Base-by-base conservation (phyloP, 2,888 invertebrate species). In the Mechanitis messenoides region DNA sequence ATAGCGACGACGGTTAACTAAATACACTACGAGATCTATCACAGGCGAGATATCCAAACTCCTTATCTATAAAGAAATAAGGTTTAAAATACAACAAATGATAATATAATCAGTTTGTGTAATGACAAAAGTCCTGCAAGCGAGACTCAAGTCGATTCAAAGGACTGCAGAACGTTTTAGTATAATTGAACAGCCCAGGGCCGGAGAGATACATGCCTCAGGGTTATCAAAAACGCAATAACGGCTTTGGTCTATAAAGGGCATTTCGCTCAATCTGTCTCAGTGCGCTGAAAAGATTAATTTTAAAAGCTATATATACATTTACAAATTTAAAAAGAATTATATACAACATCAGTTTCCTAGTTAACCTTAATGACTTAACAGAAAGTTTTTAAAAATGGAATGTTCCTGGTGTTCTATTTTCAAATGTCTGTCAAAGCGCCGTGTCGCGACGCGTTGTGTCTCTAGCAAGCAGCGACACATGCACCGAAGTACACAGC, bases 351-450 rank as follows among this genome's bases (percentile, higher is more conserved):
- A 59, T 46, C 47, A 31, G 54, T 57, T 66, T 63, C 61, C 58
- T 61, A 57, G 61, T 54, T 59, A 67, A 59, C 61, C 66, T 63
- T 65, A 70, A 68, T 67, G 64, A 74, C 72, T 70, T 69, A 50
- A 50, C 28, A 11, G 50, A 31, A 42, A 42, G n/a, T 50, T 50
- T 50, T 50, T 50, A 31, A 28, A 31, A 50, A 50, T 50, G 50
- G 7, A 50, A 31, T 45, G 53, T 20, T 33, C 12, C 70, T 60
- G 69, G 61, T 68, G 66, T 67, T 71, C 72, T 76, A 74, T 75
- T 75, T 74, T 71, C 71, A 69, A 70, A 71, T 62, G 56, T 56
- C 66, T 74, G 71, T 73, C 74, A 72, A 69, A 73, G 72, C 66
- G 72, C 61, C 66, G 50, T 45, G 69, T 66, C 59, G 56, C 61